Conservation (phyloP, 92 coral and sea anemone genomes). For the Plumapathes pennacea region DNA sequence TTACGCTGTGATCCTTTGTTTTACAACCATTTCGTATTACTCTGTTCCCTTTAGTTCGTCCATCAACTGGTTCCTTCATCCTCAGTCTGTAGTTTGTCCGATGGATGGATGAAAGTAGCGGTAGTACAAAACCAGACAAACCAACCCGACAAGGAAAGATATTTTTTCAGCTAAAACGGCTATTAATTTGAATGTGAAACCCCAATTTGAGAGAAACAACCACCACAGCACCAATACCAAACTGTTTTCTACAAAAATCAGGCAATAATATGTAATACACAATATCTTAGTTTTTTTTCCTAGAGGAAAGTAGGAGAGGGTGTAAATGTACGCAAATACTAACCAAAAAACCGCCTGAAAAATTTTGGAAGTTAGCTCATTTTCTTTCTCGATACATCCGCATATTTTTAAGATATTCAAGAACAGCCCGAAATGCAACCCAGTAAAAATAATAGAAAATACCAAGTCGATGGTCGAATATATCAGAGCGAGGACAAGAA, state of each 20-base stretch:
- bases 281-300: constrained; percentile 24
- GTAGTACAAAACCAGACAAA: constrained; percentile 14
- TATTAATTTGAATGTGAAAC: constrained; percentile 1
- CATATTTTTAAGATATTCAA: constrained; percentile 21
- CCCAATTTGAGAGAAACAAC: constrained; percentile 18
- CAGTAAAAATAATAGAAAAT: constrained; percentile 18
- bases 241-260: constrained; percentile 18
- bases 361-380: too few relatives aligned
- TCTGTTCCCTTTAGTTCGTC: too few relatives aligned
- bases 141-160: constrained; percentile 16
- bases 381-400: constrained; percentile 24
- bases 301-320: constrained; percentile 34
- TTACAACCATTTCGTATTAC: too few relatives aligned
- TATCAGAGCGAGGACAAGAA: constrained; percentile 42
- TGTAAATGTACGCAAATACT: constrained; percentile 35
- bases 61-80: too few relatives aligned
- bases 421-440: constrained; percentile 19
- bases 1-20: too few relatives aligned
- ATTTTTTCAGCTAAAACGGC: constrained; percentile 14
- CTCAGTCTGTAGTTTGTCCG: too few relatives aligned
- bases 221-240: constrained; percentile 17
- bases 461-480: constrained; percentile 37
- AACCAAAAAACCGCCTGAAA: constrained; percentile 18
- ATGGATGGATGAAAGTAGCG: constrained; percentile 35
- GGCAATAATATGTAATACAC: constrained; percentile 24